Conservation (phyloP, 2,888 invertebrate genomes). For the Limnephilus auricula region DNA sequence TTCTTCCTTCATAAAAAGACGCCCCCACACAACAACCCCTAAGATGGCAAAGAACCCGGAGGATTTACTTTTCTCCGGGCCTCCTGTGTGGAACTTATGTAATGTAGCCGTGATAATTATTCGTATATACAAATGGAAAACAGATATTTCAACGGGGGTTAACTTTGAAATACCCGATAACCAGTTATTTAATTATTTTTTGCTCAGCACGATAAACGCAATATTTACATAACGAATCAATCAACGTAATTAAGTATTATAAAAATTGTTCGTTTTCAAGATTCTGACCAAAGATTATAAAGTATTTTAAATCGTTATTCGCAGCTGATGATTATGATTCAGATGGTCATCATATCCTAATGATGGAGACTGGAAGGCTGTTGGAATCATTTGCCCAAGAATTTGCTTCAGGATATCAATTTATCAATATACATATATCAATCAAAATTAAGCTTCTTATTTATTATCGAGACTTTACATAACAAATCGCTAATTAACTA, state of each 20-base stretch:
- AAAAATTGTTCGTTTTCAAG: not conserved
- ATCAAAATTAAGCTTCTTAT: no score
- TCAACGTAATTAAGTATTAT: not conserved
- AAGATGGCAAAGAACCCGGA: no score
- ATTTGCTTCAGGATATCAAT: not conserved
- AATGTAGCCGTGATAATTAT: no score
- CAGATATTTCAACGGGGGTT: not conserved
- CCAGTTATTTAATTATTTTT: not conserved
- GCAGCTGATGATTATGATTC: not conserved
- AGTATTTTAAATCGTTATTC: not conserved
- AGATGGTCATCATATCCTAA: not conserved
- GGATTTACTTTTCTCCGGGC: no score
- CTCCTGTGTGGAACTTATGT: no score
- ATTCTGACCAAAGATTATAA: not conserved
- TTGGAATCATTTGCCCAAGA: not conserved
- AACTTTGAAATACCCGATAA: not conserved
- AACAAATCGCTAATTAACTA: no score
- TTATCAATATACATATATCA: no score
- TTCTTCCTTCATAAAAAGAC: no score
- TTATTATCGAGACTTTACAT: no score
- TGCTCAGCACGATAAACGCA: not conserved
- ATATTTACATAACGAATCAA: constrained; percentile 29
- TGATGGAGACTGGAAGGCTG: not conserved
- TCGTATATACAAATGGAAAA: not conserved
- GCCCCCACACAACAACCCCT: no score